These are phyloP conservation scores for Melieria crassipennis DNA, from an alignment of 2,888 invertebrate genomes.

Conservation along the genomic window DNA sequence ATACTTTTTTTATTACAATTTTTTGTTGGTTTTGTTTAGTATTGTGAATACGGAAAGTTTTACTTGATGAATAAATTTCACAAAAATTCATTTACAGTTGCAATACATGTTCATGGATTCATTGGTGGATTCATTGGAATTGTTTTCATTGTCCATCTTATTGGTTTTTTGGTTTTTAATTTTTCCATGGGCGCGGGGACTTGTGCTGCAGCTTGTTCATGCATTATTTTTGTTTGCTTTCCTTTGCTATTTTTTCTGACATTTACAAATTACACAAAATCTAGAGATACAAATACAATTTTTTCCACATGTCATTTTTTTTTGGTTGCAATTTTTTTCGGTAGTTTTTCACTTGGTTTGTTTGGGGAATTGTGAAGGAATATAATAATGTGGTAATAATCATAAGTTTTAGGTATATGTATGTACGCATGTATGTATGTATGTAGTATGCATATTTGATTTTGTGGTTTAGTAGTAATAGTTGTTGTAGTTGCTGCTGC, in stretches of 20 bases:
- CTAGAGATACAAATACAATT: conserved; percentile 23
- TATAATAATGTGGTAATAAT: neutral
- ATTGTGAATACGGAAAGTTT: conserved; percentile 30
- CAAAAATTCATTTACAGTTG: too few relatives aligned
- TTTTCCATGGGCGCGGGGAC: too few relatives aligned
- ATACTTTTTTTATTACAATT: neutral
- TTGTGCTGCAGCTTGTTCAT: too few relatives aligned
- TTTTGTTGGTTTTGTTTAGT: conserved; percentile 1
- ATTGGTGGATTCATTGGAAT: too few relatives aligned
- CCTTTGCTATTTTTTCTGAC: conserved; percentile 4
- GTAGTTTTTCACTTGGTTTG: conserved; percentile 5
- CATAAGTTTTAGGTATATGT: neutral
- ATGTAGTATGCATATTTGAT: neutral
- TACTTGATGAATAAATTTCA: conserved; percentile 21
- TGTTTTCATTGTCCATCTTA: too few relatives aligned
- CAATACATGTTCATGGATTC: too few relatives aligned
- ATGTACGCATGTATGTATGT: neutral
- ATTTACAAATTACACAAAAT: conserved; percentile 25
- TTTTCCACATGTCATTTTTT: neutral
- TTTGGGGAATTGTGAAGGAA: neutral
- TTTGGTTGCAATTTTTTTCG: conserved; percentile 2
- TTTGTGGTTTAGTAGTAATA: too few relatives aligned
- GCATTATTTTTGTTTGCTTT: too few relatives aligned
- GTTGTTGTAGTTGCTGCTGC: too few relatives aligned
- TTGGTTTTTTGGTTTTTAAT: too few relatives aligned